A percentile compares a stretch with the other conserved stretches of the same genome.
Evolutionary conservation across 2,797 vertebrate species (phyloP).

Genomic region (Clarias pachynema): DNA sequence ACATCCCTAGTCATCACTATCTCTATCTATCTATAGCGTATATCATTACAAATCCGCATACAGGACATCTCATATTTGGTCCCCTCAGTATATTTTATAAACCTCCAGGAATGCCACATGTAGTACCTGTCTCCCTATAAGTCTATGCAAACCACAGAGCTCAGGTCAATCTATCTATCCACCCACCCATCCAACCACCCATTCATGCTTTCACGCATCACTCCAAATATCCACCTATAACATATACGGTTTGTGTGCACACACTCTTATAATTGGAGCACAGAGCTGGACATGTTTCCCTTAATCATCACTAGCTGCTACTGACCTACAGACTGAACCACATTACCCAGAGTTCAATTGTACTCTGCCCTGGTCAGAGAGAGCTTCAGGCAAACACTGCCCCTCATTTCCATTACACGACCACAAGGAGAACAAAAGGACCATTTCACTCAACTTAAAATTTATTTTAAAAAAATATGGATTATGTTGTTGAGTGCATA

Average conservation of each 20-base stretch:
- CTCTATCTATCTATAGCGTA: neutral
- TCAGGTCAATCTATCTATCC: neutral
- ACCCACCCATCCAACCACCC: neutral
- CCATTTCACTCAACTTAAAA: neutral
- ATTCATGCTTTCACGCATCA: neutral
- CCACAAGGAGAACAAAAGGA: neutral
- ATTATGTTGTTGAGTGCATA: neutral
- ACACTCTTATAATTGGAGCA: constrained; percentile 1
- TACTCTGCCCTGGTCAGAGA: constrained; percentile 28
- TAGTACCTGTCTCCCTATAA: neutral
- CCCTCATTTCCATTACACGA: constrained; percentile 20
- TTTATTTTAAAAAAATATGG: neutral
- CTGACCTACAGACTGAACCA: constrained; percentile 23
- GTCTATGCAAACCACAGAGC: neutral
- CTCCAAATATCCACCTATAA: neutral
- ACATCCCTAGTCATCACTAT: no score
- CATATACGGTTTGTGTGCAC: neutral
- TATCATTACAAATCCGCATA: neutral
- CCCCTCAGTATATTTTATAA: no score
- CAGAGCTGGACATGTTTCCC: neutral
- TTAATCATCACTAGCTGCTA: constrained; percentile 3
- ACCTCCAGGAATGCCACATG: neutral
- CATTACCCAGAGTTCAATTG: constrained; percentile 47
- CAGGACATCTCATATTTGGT: neutral
- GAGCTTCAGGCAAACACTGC: constrained; percentile 26